Percentiles rank a stretch among this genome's conserved stretches.
These are phyloP conservation scores for Lophochroa leadbeateri DNA, from an alignment of 2,113 vertebrate genomes.

Conservation along the genomic window DNA sequence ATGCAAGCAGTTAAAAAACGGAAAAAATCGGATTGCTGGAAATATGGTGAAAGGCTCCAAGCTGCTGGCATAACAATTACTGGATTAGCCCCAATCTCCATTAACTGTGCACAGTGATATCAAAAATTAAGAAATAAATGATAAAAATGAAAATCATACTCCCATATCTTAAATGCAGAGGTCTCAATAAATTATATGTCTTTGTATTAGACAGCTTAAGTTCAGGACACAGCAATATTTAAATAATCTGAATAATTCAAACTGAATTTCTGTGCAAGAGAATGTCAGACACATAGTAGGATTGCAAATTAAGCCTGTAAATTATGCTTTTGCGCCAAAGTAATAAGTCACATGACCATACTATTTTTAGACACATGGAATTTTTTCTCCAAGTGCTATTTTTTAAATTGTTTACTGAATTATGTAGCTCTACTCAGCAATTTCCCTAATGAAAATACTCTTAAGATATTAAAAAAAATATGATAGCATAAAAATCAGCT, in stretches of 20 bases:
- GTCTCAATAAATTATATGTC: background rate
- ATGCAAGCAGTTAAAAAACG: background rate
- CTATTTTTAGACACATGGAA: constrained; percentile 54
- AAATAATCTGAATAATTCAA: constrained; percentile 57
- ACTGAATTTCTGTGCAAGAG: background rate
- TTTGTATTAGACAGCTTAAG: constrained; percentile 4
- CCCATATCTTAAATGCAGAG: background rate
- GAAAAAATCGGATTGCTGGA: background rate
- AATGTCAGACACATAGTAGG: constrained; percentile 51
- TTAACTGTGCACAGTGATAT: background rate
- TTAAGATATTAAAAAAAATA: background rate
- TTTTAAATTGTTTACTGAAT: constrained; percentile 61
- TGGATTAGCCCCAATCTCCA: background rate
- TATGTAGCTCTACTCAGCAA: constrained; percentile 44
- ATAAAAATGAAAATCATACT: constrained; percentile 18
- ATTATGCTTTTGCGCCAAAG: constrained; percentile 61
- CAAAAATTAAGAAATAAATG: constrained; percentile 20
- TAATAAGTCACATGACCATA: constrained; percentile 17
- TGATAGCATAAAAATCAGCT: constrained; percentile 29
- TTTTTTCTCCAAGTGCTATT: constrained; percentile 1
- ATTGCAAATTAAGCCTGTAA: constrained; percentile 69
- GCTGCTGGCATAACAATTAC: background rate
- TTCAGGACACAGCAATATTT: constrained; percentile 2
- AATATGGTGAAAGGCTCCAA: background rate
- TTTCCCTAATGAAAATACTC: constrained; percentile 30